phyloP scores from a whole-genome alignment of 2,113 vertebrate species.

The Martes martes region DNA sequence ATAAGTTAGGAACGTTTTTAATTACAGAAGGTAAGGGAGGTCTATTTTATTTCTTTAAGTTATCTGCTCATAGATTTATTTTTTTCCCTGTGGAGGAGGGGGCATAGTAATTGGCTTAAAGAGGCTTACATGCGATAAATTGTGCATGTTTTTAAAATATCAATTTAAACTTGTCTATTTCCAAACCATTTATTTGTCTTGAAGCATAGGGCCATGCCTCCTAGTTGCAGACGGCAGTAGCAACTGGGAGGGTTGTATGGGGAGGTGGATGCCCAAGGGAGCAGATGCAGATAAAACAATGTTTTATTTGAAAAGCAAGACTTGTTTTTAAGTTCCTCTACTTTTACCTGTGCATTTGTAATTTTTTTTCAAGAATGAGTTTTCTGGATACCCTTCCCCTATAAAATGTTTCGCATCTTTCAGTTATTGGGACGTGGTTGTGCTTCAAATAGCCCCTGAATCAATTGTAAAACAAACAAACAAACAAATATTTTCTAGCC shows the following conservation, averaged over 20 bases:
- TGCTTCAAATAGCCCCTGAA: neutral
- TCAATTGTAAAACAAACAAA: neutral
- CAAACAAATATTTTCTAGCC: neutral
- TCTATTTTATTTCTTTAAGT: neutral
- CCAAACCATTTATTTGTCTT: slow-evolving; percentile 53
- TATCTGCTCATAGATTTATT: neutral
- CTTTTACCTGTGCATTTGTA: neutral
- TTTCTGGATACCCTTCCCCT: neutral
- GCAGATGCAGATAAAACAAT: neutral
- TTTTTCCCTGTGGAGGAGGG: neutral
- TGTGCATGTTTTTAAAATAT: slow-evolving; percentile 46
- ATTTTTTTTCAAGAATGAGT: neutral
- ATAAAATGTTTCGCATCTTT: neutral
- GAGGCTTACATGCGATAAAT: neutral
- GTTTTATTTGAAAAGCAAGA: neutral
- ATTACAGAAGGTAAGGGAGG: neutral
- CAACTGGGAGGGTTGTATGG: neutral
- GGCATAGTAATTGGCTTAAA: neutral
- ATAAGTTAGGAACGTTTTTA: neutral
- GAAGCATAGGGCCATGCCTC: neutral
- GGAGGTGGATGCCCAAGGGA: neutral
- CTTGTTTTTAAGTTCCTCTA: neutral
- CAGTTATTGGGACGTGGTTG: neutral
- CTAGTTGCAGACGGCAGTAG: neutral
- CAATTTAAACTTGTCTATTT: slow-evolving; percentile 31